Conservation (phyloP, 2,797 vertebrate species). For the Bovichtus diacanthus region DNA sequence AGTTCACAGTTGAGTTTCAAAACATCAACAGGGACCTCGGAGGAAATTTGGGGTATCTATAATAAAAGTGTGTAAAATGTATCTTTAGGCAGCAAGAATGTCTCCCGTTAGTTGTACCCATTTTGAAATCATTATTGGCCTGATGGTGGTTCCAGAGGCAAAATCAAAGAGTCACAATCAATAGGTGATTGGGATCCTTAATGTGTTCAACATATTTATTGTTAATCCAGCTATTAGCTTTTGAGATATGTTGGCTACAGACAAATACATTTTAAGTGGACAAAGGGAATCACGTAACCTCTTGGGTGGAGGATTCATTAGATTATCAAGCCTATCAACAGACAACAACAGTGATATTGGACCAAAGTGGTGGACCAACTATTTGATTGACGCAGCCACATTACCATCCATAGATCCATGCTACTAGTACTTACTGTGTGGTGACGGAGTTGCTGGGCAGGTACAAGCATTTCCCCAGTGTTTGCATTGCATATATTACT, state of each 20-base stretch:
- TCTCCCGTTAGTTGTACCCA: not conserved
- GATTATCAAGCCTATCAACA: not conserved
- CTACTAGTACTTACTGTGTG: not conserved
- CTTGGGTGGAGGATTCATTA: not conserved
- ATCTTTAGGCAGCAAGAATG: not conserved
- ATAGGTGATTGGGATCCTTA: not conserved
- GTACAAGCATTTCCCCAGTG: not conserved
- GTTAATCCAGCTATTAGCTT: not conserved
- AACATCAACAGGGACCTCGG: not conserved
- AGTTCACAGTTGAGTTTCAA: not conserved
- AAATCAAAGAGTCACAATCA: not conserved
- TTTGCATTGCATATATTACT: constrained; percentile 10
- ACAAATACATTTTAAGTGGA: not conserved
- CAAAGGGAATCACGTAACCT: not conserved
- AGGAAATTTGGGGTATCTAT: not conserved
- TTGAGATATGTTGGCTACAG: not conserved
- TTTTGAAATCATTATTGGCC: not conserved
- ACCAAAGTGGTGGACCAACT: not conserved
- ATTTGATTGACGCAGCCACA: not conserved
- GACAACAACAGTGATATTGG: not conserved
- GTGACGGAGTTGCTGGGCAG: not conserved
- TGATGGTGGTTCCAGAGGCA: not conserved
- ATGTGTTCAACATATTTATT: not conserved
- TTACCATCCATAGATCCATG: not conserved
- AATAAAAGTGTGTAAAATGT: not conserved